A percentile compares a stretch with the other conserved stretches of the same genome.
Conservation (phyloP, 2,113 vertebrate species). For the Oncorhynchus keta region DNA sequence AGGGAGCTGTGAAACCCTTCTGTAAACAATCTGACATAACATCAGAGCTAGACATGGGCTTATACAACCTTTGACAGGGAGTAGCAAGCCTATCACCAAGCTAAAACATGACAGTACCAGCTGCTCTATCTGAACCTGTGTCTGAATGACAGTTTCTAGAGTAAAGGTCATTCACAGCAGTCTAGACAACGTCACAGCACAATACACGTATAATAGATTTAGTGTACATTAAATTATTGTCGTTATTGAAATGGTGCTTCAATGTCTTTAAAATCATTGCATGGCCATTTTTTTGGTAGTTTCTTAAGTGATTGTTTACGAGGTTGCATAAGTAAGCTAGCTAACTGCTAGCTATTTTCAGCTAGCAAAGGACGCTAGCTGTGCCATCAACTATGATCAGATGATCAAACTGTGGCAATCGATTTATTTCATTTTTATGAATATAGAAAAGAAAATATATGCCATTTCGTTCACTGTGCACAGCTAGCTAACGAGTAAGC, state of each 20-base stretch:
- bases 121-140: constrained; percentile 21
- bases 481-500: background rate
- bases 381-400: too few relatives aligned
- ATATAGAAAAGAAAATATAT: too few relatives aligned
- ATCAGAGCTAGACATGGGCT: background rate
- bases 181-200: too few relatives aligned
- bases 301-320: constrained; percentile 22
- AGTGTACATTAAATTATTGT: too few relatives aligned
- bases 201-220: too few relatives aligned
- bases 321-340: constrained; percentile 40
- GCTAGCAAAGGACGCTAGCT: background rate
- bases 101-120: constrained; percentile 36
- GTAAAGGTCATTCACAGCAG: too few relatives aligned
- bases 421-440: too few relatives aligned
- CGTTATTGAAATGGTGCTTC: too few relatives aligned
- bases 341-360: constrained; percentile 10
- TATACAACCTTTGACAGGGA: constrained; percentile 4
- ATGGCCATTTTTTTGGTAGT: background rate
- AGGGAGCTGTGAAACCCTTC: too few relatives aligned
- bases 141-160: too few relatives aligned
- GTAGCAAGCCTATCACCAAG: constrained; percentile 12
- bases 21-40: background rate
- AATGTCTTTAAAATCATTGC: background rate
- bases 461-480: background rate
- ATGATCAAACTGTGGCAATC: too few relatives aligned